Base-by-base conservation (phyloP, 2,888 invertebrate genomes). In the Tetrapedia diversipes region DNA sequence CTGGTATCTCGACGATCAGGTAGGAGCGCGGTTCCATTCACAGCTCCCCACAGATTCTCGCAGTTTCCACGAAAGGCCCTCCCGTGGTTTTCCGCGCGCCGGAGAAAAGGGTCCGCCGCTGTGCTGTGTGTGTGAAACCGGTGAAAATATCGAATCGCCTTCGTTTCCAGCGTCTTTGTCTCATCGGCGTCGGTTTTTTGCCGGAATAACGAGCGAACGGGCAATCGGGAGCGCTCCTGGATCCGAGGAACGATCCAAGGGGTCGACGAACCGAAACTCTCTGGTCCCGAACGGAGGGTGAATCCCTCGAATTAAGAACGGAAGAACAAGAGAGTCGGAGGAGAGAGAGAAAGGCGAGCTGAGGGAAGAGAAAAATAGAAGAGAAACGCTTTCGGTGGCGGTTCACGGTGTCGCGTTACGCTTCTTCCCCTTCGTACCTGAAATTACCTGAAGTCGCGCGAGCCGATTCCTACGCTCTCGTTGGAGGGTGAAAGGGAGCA, bases 41-140 rank as follows among this genome's bases (percentile, higher is more conserved):
- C 82, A 82, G 61, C 67, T 84, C 73, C 80, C 77, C 75, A 64
- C 74, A 49, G 88, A 86, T 86, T 85, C 86, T 85, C 87, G 85
- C 86, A 87, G 88, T 89, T 89, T 83, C 80, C 78, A 69, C 54
- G 61, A 61, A 76, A 57, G 79, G 53, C 64, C n/a, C 84, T 64
- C 79, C 79, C 61, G 77, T 73, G 67, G 81, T 66, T 80, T 65
- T 75, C 37, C 51, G 8, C 76, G 61, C 59, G 65, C 53, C 37
- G 39, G 39, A 60, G 43, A 77, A 76, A 71, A 64, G 56, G 56
- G 59, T 59, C 74, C 73, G 56, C 59, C 39, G 37, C 10, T 41
- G 51, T n/a, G n/a, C n/a, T n/a, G n/a, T n/a, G n/a, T n/a, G n/a
- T 32, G 63, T 37, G 68, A 54, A 56, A 77, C 41, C 74, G 45